Base-by-base conservation (phyloP, 2,113 vertebrate genomes). In the Muscicapa adusta region DNA sequence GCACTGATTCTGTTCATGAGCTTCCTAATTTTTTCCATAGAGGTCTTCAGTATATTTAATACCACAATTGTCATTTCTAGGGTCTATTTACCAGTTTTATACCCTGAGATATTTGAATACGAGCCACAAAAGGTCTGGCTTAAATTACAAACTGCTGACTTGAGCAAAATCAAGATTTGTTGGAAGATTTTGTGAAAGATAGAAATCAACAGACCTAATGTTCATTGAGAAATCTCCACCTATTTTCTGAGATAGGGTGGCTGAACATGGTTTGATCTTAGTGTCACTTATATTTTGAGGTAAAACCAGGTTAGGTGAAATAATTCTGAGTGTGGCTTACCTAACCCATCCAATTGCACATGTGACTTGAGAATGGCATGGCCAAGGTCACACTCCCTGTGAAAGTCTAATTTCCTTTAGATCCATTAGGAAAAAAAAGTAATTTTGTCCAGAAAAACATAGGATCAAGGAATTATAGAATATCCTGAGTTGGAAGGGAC, bases 181-280 rank as follows among this genome's bases (percentile, higher is more conserved):
- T 85, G 22, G 47, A 45, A 72, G 33, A 62, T 33, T 26, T 26
- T 26, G 38, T 56, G 42, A 33, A 83, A 51, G 29, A 48, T 25
- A 75, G 31, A 79, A 75, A 62, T 5, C 17, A 88, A 10, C 2
- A 47, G 51, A 50, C 26, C 4, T 10, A 38, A 61, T 28, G 14
- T 31, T 68, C 12, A 33, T 8, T 33, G 60, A 56, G 56, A 73
- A 86, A 83, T 58, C 14, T 4, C 19, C 29, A 24, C 9, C 6
- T 61, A 20, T 24, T 66, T 13, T 13, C 6, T 47, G 48, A 68
- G 4, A 34, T 0, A 26, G n/a, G 12, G n/a, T 16, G 66, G 5
- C 6, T 60, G 38, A 70, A 42, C 20, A 12, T 7, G 9, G 4
- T 48, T 23, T 66, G 63, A 43, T 47, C 60, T 54, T 45, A 48